Evolutionary conservation across 1,140 invertebrate genomes (phyloP).

Genomic region (Pseudachorutes palmiensis): DNA sequence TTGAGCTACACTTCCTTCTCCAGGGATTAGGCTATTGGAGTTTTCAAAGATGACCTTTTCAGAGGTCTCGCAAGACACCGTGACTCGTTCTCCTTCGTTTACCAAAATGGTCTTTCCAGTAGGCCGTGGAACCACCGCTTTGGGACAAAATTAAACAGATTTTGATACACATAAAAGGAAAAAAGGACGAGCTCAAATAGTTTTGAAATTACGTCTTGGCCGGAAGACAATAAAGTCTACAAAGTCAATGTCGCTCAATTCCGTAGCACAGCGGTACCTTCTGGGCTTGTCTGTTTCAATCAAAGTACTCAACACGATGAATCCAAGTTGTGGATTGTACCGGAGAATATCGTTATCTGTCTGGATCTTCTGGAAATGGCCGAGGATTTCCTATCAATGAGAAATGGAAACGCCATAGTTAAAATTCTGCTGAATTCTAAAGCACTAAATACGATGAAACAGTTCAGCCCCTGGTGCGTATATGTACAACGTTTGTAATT

Average conservation of each 20-base stretch:
- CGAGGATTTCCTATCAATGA: neutral
- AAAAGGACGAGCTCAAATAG: neutral
- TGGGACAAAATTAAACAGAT: neutral
- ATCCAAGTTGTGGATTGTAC: conserved; percentile 27
- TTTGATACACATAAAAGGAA: neutral
- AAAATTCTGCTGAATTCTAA: too few relatives aligned
- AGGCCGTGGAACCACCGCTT: neutral
- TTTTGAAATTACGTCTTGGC: conserved; percentile 9
- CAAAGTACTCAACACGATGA: conserved; percentile 3
- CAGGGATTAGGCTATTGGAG: neutral
- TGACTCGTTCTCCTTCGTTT: neutral
- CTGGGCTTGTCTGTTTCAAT: neutral
- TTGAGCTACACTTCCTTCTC: too few relatives aligned
- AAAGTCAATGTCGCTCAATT: conserved; percentile 11
- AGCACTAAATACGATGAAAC: too few relatives aligned
- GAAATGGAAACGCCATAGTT: too few relatives aligned
- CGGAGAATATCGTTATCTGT: neutral
- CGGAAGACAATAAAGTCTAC: conserved; percentile 12
- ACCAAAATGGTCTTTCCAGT: too few relatives aligned
- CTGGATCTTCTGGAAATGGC: neutral
- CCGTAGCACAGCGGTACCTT: conserved; percentile 10
- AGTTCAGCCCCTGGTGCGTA: neutral
- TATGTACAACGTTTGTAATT: neutral
- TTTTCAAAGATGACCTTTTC: neutral
- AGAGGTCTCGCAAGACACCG: neutral